phyloP scores from a whole-genome alignment of 1,140 invertebrate species.

The Drosophila busckii region DNA sequence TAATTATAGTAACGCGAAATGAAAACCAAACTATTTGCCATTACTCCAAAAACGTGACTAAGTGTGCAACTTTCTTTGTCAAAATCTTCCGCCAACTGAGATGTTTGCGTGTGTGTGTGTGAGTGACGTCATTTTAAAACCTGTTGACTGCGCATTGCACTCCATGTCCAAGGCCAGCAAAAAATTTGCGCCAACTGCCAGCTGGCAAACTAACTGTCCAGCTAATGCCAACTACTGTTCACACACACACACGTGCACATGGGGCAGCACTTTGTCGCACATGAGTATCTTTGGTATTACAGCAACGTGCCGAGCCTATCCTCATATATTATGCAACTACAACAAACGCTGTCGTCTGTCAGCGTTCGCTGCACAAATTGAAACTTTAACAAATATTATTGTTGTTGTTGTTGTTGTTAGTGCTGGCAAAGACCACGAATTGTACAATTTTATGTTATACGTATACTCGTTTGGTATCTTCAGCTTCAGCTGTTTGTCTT shows the following conservation, averaged over 20 bases:
- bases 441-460: slow-evolving; percentile 56
- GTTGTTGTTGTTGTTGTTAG: slow-evolving; percentile 10
- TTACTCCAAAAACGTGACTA: slow-evolving; percentile 51
- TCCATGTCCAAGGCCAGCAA: slow-evolving; percentile 47
- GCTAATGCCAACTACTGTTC: slow-evolving; percentile 10
- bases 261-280: not conserved
- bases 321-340: slow-evolving; percentile 59
- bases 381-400: slow-evolving; percentile 12
- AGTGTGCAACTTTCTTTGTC: slow-evolving; percentile 49
- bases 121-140: slow-evolving; percentile 43
- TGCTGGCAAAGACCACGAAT: slow-evolving; percentile 49
- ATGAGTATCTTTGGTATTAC: slow-evolving; percentile 60
- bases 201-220: slow-evolving; percentile 22
- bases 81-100: slow-evolving; percentile 42
- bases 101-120: no score
- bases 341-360: slow-evolving; percentile 15
- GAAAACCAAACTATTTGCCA: no score
- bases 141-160: slow-evolving; percentile 37
- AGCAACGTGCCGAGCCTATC: slow-evolving; percentile 45
- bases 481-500: slow-evolving; percentile 41
- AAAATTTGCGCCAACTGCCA: slow-evolving; percentile 12
- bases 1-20: no score
- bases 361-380: no score
- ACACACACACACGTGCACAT: slow-evolving; percentile 20
- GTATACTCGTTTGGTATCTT: slow-evolving; percentile 31